These are phyloP conservation scores for Zosterops hypoxanthus DNA, from an alignment of 2,113 vertebrate species.

Conservation along the genomic window DNA sequence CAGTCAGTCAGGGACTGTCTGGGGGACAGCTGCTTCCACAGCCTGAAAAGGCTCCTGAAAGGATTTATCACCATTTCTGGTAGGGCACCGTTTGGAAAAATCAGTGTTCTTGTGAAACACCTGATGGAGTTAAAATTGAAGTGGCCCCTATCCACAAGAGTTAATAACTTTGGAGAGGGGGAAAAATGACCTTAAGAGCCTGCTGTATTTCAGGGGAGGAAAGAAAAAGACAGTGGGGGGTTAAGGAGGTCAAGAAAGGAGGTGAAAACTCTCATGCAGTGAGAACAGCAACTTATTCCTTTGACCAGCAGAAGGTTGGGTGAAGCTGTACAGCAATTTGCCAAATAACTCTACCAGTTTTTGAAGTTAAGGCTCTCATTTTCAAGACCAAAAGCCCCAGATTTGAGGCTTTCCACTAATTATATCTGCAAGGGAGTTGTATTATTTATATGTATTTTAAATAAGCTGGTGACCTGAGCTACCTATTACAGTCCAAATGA, in stretches of 20 bases:
- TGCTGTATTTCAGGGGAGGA: not conserved
- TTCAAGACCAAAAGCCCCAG: not conserved
- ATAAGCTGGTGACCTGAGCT: conserved; percentile 27
- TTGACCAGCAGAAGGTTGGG: not conserved
- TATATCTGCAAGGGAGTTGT: not conserved
- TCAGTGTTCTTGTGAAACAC: not conserved
- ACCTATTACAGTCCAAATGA: conserved; percentile 13
- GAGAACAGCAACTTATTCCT: not conserved
- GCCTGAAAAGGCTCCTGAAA: not conserved
- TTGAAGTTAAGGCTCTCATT: not conserved
- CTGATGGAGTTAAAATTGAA: not conserved
- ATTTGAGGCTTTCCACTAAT: not conserved
- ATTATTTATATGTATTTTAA: conserved; percentile 24
- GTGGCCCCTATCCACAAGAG: not conserved
- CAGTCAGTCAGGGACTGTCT: not conserved
- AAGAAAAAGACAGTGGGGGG: not conserved
- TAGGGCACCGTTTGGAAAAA: not conserved
- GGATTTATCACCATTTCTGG: not conserved
- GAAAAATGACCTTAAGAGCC: not conserved
- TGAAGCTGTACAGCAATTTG: not conserved
- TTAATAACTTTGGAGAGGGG: not conserved
- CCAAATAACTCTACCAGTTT: not conserved
- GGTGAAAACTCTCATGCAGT: not conserved
- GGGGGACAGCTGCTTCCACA: not conserved
- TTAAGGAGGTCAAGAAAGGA: not conserved